Evolutionary conservation across 2,888 invertebrate species (phyloP).

Genomic region (Creontiades dilutus): DNA sequence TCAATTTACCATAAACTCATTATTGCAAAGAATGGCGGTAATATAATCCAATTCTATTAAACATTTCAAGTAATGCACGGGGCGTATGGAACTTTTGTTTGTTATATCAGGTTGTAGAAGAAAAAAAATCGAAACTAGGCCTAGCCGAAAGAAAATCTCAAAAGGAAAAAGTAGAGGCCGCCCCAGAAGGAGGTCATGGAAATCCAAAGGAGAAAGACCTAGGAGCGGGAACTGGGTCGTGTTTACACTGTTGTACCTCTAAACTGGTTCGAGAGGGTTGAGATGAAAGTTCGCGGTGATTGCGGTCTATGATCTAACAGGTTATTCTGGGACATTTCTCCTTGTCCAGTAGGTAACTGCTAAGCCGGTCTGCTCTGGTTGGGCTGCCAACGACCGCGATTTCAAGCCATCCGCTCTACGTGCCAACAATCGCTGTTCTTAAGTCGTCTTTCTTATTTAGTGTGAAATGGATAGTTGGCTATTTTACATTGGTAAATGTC

Average conservation of each 20-base stretch:
- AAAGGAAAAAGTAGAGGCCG: conserved; percentile 18
- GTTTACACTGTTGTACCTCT: conserved; percentile 42
- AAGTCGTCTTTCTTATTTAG: no score
- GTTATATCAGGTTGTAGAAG: not conserved
- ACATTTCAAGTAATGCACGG: no score
- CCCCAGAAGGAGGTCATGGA: conserved; percentile 41
- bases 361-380: conserved; percentile 32
- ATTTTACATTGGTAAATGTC: no score
- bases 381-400: conserved; percentile 5
- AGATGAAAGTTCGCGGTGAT: conserved; percentile 52
- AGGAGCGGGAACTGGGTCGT: conserved; percentile 44
- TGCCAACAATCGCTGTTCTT: no score
- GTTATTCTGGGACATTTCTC: conserved; percentile 55
- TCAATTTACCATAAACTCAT: no score
- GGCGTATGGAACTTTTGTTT: no score
- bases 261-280: conserved; percentile 46
- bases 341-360: not conserved
- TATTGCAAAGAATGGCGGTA: no score
- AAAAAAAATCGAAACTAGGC: not conserved
- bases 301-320: conserved; percentile 56
- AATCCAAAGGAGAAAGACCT: conserved; percentile 48
- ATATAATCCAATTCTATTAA: no score
- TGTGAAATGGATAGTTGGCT: no score
- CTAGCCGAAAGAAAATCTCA: not conserved
- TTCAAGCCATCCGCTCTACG: not conserved